Evolutionary conservation across 2,888 invertebrate species (phyloP), one percentile per base, ranked within the genome.

Genomic region (Frankliniella fusca): DNA sequence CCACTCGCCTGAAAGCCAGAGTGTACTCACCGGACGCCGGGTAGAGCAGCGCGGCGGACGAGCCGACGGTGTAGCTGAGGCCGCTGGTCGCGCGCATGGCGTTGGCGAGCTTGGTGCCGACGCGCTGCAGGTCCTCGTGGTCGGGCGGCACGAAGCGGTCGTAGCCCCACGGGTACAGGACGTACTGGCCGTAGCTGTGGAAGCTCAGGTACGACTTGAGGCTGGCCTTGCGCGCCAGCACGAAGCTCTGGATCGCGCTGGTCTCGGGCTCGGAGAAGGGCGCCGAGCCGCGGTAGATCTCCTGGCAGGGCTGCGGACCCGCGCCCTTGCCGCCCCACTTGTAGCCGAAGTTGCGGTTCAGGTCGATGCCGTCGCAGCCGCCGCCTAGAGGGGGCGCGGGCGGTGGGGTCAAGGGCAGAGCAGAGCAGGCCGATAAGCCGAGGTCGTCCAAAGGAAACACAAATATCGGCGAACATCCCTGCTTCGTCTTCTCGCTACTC

Each of bases 241-340:
- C 86, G 84, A 91, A 92, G 81, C 90, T 88, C 80, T 89, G 88
- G 48, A 93, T 89, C 48, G 95, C 94, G 84, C 89, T 88, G 0
- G 95, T 94, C 89, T 97, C 97, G 0, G 94, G 94, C 88, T 97
- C 97, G 0, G 97, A 97, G 87, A 96, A 96, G 0, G 95, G 91
- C 81, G 90, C 90, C 0, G 91, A 89, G 20, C 97, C 97, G 79
- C 94, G 92, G 86, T 92, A 97, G 48, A 93, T 95, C 85, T 96
- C 94, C 28, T 92, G 91, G 85, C 97, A 97, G 0, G 95, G 94
- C 86, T 95, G 93, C 80, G 91, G 92, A 23, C 96, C 95, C 0
- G 95, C 93, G 0, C 97, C 97, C 86, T 93, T 91, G 82, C 95
- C 94, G 79, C 94, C 95, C 96, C 96, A 97, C 81, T 94, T 92